These are phyloP conservation scores for Artemia sinica DNA, from an alignment of 2,888 invertebrate species.

Conservation along the genomic window DNA sequence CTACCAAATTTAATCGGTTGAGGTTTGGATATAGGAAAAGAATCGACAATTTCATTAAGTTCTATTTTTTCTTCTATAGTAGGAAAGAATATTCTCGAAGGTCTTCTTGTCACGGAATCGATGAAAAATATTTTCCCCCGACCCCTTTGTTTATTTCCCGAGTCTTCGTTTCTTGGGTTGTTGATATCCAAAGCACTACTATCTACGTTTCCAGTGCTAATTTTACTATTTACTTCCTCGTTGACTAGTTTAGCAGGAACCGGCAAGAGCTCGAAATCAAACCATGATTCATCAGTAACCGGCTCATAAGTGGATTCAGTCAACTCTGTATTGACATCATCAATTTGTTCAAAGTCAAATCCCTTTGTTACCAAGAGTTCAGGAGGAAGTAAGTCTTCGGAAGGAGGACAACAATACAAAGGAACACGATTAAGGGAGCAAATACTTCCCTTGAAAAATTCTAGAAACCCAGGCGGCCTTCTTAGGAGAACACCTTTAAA, in stretches of 20 bases:
- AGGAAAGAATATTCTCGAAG: background rate
- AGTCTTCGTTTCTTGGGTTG: background rate
- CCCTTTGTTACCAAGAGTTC: background rate
- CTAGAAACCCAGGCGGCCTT: background rate
- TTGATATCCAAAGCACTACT: background rate
- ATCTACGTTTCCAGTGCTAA: background rate
- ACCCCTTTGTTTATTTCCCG: background rate
- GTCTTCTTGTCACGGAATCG: conserved; percentile 8
- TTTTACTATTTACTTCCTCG: background rate
- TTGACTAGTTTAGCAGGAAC: conserved; percentile 6
- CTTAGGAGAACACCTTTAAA: background rate
- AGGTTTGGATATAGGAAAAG: background rate
- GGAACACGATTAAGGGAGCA: background rate
- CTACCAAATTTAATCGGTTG: background rate
- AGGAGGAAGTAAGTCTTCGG: background rate
- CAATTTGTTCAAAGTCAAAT: background rate
- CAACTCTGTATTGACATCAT: background rate
- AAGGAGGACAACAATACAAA: background rate
- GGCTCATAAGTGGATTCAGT: background rate
- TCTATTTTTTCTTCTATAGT: background rate
- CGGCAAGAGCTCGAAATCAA: background rate
- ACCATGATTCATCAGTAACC: background rate
- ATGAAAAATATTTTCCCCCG: background rate
- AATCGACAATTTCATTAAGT: background rate
- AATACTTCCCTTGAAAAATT: background rate